phyloP scores from a whole-genome alignment of 2,797 vertebrate genomes.

The Halcyon leucocephala region DNA sequence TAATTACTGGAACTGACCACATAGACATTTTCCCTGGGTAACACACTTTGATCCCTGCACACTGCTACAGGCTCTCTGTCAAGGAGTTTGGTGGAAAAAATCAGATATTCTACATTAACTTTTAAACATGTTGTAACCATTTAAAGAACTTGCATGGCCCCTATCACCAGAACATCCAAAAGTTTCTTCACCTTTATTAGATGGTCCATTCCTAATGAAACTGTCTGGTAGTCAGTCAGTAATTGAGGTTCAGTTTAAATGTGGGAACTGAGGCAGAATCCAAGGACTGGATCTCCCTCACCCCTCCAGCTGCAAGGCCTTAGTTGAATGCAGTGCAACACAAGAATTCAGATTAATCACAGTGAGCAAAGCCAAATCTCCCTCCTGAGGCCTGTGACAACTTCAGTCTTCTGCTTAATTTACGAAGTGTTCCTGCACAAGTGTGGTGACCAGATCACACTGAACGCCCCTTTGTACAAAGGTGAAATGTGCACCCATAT shows the following conservation, averaged over 20 bases:
- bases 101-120: not conserved
- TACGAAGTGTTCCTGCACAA: not conserved
- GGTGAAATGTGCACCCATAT: not conserved
- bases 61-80: not conserved
- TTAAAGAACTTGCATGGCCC: not conserved
- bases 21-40: not conserved
- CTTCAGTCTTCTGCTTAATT: not conserved
- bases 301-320: not conserved
- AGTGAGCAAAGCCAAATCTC: not conserved
- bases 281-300: not conserved
- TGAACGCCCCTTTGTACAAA: not conserved
- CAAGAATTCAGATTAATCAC: not conserved
- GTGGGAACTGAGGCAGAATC: not conserved
- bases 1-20: not conserved
- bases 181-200: not conserved
- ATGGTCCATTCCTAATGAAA: not conserved
- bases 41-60: not conserved
- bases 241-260: not conserved
- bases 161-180: not conserved
- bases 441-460: not conserved
- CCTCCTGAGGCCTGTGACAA: not conserved
- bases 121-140: rapidly evolving
- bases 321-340: not conserved
- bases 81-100: not conserved
- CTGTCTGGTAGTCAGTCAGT: not conserved